phyloP scores from a whole-genome alignment of 2,113 vertebrate genomes.

The Charina bottae region DNA sequence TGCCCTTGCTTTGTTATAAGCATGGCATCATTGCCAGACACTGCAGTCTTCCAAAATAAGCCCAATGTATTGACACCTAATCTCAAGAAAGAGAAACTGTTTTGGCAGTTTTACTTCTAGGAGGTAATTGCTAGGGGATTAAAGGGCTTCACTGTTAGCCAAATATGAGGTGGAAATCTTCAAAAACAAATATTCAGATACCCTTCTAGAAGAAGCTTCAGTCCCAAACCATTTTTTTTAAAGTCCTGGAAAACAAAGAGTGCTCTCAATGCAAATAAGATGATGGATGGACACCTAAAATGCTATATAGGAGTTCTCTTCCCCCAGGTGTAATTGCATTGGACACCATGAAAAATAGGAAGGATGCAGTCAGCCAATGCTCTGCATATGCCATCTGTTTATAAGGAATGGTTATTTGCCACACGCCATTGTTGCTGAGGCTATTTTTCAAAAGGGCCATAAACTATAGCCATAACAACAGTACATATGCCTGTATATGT shows the following conservation, averaged over 20 bases:
- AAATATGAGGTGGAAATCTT: not conserved
- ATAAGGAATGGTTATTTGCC: not conserved
- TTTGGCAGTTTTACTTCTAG: constrained; percentile 18
- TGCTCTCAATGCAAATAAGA: not conserved
- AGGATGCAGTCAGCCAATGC: not conserved
- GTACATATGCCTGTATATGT: not conserved
- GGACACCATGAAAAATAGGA: not conserved
- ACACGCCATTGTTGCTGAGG: not conserved
- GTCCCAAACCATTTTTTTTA: not conserved
- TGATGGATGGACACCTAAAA: constrained; percentile 5
- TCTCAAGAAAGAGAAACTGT: not conserved
- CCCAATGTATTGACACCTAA: constrained; percentile 20
- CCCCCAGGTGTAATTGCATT: not conserved
- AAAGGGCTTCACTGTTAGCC: not conserved
- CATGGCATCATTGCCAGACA: not conserved
- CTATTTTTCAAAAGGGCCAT: not conserved
- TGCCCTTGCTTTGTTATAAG: constrained; percentile 19
- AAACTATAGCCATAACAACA: not conserved
- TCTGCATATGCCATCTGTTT: not conserved
- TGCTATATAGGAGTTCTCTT: not conserved
- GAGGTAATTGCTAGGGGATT: constrained; percentile 10
- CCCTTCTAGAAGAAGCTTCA: not conserved
- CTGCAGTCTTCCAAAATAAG: constrained; percentile 27
- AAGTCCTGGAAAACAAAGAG: not conserved
- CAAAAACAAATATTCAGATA: not conserved